Base-by-base conservation (phyloP, 1,140 invertebrate genomes). In the Camponotus pennsylvanicus region DNA sequence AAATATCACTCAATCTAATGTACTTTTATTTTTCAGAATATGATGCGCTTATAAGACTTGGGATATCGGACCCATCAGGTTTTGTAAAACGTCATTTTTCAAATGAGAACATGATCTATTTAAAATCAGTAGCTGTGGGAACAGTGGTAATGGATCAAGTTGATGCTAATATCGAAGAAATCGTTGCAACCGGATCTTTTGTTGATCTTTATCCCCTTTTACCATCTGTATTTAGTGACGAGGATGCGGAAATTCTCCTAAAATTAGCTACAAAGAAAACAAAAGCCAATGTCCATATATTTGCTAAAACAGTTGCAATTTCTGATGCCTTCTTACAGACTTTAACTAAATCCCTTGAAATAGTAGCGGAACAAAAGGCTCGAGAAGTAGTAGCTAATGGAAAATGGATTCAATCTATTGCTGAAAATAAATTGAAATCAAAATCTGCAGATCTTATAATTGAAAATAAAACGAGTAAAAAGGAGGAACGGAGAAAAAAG, bases 401-500 rank as follows among this genome's bases (percentile, higher is more conserved):
- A 21, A 97, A 93, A 85, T 97, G 88, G 94, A 92, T 84, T 52
- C 94, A 90, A 93, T 93, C 85, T 18, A 83, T 95, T 45, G 93
- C 93, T 42, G 94, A 93, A 91, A 94, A 89, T 63, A 95, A 91
- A 88, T 83, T 95, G 87, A 94, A 95, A 92, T 94, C 94, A 42
- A 94, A 91, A 93, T 90, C 94, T 87, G 87, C 79, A 76, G 90
- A 95, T 92, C 0, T 77, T 78, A 91, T 91, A 34, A 93, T 92
- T 34, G 96, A 97, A 40, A 93, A 93, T 34, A 98, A 97, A 95
- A 95, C 96, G 11, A 98, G 98, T 89, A 97, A 97, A 87, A 97
- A 98, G 91, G 98, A 99, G 70, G 98, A 99, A 91, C 95, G 98
- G 52, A 96, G 98, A 86, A 98, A 98, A 92, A 99, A 99, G 94